Evolutionary conservation across 2,113 vertebrate species (phyloP).

Genomic region (Psilopsiagon aurifrons): DNA sequence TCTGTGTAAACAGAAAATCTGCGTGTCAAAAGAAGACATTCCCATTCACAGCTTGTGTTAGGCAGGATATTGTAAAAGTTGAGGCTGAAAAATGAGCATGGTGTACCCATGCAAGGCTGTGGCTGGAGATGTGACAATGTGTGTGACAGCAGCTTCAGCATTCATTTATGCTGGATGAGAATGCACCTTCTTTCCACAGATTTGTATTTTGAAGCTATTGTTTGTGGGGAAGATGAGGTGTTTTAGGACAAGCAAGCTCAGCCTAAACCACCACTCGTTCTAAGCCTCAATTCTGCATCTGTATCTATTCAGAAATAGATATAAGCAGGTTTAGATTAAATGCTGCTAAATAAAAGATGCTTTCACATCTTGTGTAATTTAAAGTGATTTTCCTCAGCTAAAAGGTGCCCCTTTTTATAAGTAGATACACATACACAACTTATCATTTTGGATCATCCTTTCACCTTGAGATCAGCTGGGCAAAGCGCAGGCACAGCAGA

Average conservation of each 20-base stretch:
- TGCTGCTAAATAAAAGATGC: background rate
- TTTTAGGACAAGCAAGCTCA: background rate
- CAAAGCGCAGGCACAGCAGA: background rate
- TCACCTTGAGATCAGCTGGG: background rate
- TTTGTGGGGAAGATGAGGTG: background rate
- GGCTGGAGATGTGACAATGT: background rate
- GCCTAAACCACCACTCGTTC: background rate
- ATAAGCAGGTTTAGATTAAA: background rate
- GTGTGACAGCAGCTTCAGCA: constrained; percentile 5
- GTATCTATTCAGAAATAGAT: background rate
- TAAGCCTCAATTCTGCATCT: background rate
- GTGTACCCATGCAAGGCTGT: background rate
- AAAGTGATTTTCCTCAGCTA: background rate
- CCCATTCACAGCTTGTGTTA: background rate
- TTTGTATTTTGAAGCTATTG: background rate
- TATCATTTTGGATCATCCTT: background rate
- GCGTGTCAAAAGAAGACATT: background rate
- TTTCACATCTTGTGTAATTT: background rate
- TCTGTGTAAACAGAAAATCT: background rate
- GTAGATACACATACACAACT: background rate
- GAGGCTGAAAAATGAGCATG: constrained; percentile 18
- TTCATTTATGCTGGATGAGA: background rate
- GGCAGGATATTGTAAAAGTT: background rate
- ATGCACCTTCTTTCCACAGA: background rate
- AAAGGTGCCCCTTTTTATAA: background rate